Evolutionary conservation across 1,140 invertebrate genomes (phyloP).

Genomic region (Euwallacea fornicatus): DNA sequence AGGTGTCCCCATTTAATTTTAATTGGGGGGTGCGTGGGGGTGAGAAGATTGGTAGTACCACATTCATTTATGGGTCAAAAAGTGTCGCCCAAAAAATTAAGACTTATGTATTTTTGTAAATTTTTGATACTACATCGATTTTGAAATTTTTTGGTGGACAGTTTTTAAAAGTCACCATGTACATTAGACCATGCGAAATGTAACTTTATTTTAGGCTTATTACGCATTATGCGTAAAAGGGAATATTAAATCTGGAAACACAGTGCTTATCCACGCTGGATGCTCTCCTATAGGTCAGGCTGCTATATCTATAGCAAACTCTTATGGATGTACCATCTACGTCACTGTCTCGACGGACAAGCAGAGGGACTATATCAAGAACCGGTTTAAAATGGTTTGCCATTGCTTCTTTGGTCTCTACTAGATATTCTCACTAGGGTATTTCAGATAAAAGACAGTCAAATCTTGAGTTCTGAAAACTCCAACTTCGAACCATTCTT

Average conservation of each 20-base stretch:
- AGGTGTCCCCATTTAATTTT: no score
- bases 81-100: no score
- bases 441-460: conserved; percentile 48
- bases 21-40: no score
- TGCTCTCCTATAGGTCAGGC: conserved; percentile 72
- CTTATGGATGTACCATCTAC: conserved; percentile 53
- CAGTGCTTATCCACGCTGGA: conserved; percentile 69
- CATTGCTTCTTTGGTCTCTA: neutral
- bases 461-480: conserved; percentile 60
- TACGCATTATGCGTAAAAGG: conserved; percentile 64
- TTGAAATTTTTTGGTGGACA: no score
- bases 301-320: conserved; percentile 67
- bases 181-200: neutral
- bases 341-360: conserved; percentile 55
- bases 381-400: conserved; percentile 32
- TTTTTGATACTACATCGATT: no score
- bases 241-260: conserved; percentile 59
- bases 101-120: no score
- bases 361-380: conserved; percentile 51
- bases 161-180: no score
- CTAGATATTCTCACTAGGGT: neutral
- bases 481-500: conserved; percentile 61
- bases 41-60: no score
- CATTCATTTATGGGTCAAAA: no score
- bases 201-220: conserved; percentile 54